Base-by-base conservation (phyloP, 1,140 invertebrate genomes). In the Streblospio benedicti region DNA sequence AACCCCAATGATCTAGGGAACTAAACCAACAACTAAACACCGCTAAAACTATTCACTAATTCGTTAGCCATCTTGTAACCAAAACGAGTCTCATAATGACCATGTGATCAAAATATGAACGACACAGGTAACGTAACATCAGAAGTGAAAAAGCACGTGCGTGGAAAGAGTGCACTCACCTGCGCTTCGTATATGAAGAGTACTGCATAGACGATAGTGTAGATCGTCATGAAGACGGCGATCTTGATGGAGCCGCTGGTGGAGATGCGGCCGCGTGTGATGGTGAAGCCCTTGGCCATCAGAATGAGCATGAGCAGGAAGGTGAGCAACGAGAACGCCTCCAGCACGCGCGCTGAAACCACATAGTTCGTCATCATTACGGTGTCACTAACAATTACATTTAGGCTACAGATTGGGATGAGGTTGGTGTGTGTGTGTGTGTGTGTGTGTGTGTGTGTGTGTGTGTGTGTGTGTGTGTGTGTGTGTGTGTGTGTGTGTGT, bases 231-330 rank as follows among this genome's bases (percentile, higher is more conserved):
- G 72, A 94, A 89, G n/a, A 89, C 78, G 4, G 85, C 86, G 16
- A 91, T 77, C 77, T 90, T 89, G 3, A 88, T 80, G 0, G 84
- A 83, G 23, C 86, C 86, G 14, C 31, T n/a, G 23, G 50, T 60
- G 32, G 54, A 57, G 32, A 62, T 43, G 1, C 88, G 74, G 0
- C 88, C 91, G 57, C 90, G 81, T 0, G 91, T 94, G 14, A 95
- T 86, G 0, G 91, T 94, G 69, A 87, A 94, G 2, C 92, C 91
- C 75, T 94, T 91, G 0, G 87, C 90, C 69, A 93, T 78, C 18
- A 95, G 74, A 25, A 95, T 78, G 28, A 95, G 78, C 32, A 94
- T 77, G 0, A 91, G 69, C 0, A 93, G 79, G 65, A 89, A 92
- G 0, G 72, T 53, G 35, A 76, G 71, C 86, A 87, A 50, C 62